Percentiles rank a stretch among this genome's conserved stretches.
Conservation (phyloP, 2,113 vertebrate species). For the Gadus macrocephalus region DNA sequence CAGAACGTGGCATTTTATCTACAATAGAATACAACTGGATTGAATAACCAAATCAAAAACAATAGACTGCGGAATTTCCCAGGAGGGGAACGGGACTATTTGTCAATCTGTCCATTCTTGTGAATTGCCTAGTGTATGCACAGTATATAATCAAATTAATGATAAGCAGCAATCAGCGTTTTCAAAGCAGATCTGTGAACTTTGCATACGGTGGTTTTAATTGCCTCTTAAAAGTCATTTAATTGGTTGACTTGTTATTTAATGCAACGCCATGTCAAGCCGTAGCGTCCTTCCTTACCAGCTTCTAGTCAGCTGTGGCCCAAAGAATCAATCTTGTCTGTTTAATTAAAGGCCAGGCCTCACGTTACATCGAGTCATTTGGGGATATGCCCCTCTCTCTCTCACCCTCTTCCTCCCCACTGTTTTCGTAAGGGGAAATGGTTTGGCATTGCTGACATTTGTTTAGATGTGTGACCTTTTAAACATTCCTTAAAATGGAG, state of each 20-base stretch:
- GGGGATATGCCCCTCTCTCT: constrained; percentile 19
- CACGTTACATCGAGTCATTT: constrained; percentile 56
- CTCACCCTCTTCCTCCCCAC: constrained; percentile 48
- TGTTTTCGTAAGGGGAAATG: constrained; percentile 60
- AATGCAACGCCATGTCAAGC: neutral
- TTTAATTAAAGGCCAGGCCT: constrained; percentile 77
- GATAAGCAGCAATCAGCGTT: no score
- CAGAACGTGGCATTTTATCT: no score
- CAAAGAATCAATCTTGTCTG: constrained; percentile 61
- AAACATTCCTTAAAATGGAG: constrained; percentile 71
- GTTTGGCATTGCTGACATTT: constrained; percentile 77
- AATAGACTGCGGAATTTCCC: no score
- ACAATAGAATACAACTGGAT: no score
- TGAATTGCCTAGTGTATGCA: no score
- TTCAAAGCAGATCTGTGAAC: no score
- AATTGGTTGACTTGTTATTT: constrained; percentile 1
- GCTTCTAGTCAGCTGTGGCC: constrained; percentile 45
- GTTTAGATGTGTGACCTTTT: constrained; percentile 78
- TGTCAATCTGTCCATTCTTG: no score
- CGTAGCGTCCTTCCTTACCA: constrained; percentile 21
- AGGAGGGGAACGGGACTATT: no score
- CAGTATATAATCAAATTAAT: no score
- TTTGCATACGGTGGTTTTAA: no score
- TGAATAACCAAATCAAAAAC: no score
- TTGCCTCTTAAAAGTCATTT: neutral